Base-by-base conservation (phyloP, 2,113 vertebrate species). In the Bubalus kerabau region DNA sequence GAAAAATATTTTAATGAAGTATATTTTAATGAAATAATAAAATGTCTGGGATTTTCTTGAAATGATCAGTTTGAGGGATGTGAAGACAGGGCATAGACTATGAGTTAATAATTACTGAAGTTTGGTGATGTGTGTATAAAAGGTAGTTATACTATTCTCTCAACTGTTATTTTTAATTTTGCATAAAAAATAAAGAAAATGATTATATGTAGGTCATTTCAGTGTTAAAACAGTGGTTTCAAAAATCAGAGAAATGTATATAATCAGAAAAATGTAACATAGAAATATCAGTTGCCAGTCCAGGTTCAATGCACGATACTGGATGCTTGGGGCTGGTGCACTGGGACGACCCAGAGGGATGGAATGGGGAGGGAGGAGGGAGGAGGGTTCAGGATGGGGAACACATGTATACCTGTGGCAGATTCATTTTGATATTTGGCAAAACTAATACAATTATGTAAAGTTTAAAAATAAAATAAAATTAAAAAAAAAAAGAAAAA, bases 11-110 rank as follows among this genome's bases (percentile, higher is more conserved):
- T 46, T 14, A 64, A 15, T 71, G n/a, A 94, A 81, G 46, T 15
- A 74, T 83, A 80, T 84, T 91, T 88, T 91, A n/a, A 87, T 91
- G 21, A 89, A 76, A 46, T 91, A 26, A 54, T 83, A 95, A 94
- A 95, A 74, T 67, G 21, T 59, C n/a, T 91, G 8, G 30, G 50
- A 82, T 94, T 76, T 91, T 30, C 36, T 88, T 89, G 26, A 81
- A 40, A 78, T 64, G 11, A 59, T 52, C 28, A 60, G 28, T 56
- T 23, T 85, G 36, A 26, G 15, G 50, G 7, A 82, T 56, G 23
- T 86, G 30, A 83, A 82, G 36, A 74, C 67, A 5, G 17, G 14
- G 6, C 6, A 59, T 12, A 2, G 32, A 26, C 19, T 28, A 30
- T 26, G 6, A 95, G 40, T 19, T 83, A 54, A 23, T 19, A 90